Evolutionary conservation across 2,888 invertebrate species (phyloP), one percentile per base, ranked within the genome.

Genomic region (Mongoloraphidia duomilia): DNA sequence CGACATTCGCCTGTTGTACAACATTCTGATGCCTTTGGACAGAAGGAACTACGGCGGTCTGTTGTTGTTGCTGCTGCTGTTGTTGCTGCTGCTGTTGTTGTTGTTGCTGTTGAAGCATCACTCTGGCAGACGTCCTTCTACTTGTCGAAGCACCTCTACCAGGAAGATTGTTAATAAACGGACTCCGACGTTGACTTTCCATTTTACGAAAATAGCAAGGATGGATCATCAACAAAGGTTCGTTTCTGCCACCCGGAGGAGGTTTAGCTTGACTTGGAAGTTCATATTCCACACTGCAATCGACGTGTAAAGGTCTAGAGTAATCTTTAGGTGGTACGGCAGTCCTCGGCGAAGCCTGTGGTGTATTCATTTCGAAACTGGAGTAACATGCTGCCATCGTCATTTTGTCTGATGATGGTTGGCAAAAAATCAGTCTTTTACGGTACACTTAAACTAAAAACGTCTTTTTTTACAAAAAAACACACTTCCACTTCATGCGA

Each of bases 251-350:
- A 56, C 86, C 86, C 64, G 83, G 84, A 59, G 88, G 87, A 60
- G 88, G 88, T 71, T 87, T 87, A 59, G 87, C 86, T 72, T 86
- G 84, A 68, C 87, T 88, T 63, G 88, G 88, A 68, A 89, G 74
- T 74, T 89, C 89, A 76, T 89, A 89, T 72, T 89, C 89, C 62
- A 89, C 88, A 74, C 87, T 87, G 74, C 88, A 88, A 71, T 89
- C 89, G 67, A 89, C 89, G 73, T 88, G 87, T 66, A 89, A 75
- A 63, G 88, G 88, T 69, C 85, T 79, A 67, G 82, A 82, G 72
- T 85, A 88, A 69, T 89, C 87, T 74, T 86, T 87, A 66, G 64
- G 61, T 47, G 58, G 58, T 54, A 60, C 64, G 60, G 57, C 60
- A 43, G 48, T 49, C 41, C 53, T 33, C 26, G 66, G 71, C 70